Evolutionary conservation across 2,113 vertebrate genomes (phyloP), one percentile per base, ranked within the genome.

Genomic region (Mormyrus iriodes): DNA sequence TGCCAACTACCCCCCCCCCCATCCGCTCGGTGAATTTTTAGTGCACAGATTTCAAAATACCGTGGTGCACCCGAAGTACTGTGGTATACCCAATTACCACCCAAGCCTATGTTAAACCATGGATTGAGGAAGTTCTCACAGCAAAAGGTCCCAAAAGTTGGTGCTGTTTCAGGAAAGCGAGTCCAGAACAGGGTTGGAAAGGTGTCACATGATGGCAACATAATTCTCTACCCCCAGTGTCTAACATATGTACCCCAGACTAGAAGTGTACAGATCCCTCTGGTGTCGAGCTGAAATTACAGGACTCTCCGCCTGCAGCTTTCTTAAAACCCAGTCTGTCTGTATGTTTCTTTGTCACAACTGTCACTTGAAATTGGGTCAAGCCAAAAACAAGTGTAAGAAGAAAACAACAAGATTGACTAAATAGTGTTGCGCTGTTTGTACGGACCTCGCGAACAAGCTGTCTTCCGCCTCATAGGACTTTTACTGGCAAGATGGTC

Each of bases 291-390:
- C 35, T n/a, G 31, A 76, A 76, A 79, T 79, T 69, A 69, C 27
- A 31, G 61, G 61, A 15, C 35, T 42, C 35, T 42, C 35, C 2
- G 73, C 35, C 73, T 17, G 73, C 0, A 15, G 73, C 73, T 42
- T 0, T 39, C 73, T 42, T 42, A 39, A 35, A 79, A 19, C 73
- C 35, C 31, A 7, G 73, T 4, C 17, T 79, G 73, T 39, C 73
- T 39, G 69, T 17, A 35, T 39, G 73, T 79, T 79, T 76, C 69
- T 79, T 79, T 79, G 35, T 79, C 31, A 79, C 35, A 42, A 42
- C 73, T 79, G 73, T 79, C 73, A 79, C 35, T 42, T 39, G 73
- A 79, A 79, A 79, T 79, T 79, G 73, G 73, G 73, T 86, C 49
- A 86, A 15, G 4, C 51, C 21, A 35, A 86, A 86, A 53, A 86